A percentile compares a stretch with the other conserved stretches of the same genome.
phyloP scores from a whole-genome alignment of 92 coral and sea anemone genomes.

The Epizoanthus stellaris region DNA sequence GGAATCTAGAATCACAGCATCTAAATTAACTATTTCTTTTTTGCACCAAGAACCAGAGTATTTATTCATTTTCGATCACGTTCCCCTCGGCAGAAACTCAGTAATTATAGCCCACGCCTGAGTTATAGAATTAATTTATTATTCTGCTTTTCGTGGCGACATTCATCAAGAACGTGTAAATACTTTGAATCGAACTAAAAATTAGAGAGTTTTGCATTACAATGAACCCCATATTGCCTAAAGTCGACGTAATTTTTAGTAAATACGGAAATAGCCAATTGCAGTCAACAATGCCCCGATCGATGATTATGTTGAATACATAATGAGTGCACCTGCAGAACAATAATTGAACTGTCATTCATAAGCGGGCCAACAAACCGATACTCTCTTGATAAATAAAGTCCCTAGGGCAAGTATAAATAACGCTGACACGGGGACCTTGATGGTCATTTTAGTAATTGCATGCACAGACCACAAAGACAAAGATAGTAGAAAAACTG shows the following conservation, averaged over 20 bases:
- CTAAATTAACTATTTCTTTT: background rate
- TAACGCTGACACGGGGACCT: constrained; percentile 54
- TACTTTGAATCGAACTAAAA: constrained; percentile 42
- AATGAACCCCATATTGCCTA: constrained; percentile 57
- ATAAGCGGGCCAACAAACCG: constrained; percentile 81
- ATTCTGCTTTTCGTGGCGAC: constrained; percentile 44
- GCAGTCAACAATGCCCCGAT: constrained; percentile 46
- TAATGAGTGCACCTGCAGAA: constrained; percentile 91
- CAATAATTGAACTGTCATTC: constrained; percentile 76
- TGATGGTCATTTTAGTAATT: constrained; percentile 46
- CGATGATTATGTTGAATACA: constrained; percentile 60
- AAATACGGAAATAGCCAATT: constrained; percentile 54
- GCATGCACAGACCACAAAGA: constrained; percentile 19
- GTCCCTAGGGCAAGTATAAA: constrained; percentile 77
- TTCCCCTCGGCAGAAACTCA: background rate
- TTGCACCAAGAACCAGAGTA: background rate
- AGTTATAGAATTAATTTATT: background rate
- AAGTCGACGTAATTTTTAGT: constrained; percentile 54
- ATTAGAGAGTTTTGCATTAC: constrained; percentile 57
- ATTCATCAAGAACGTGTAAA: constrained; percentile 44
- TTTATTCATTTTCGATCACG: background rate
- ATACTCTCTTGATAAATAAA: constrained; percentile 84
- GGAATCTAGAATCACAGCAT: background rate
- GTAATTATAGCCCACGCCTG: constrained; percentile 33
- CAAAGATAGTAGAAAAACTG: constrained; percentile 5